Base-by-base conservation (phyloP, 2,113 vertebrate species). In the Passer domesticus region DNA sequence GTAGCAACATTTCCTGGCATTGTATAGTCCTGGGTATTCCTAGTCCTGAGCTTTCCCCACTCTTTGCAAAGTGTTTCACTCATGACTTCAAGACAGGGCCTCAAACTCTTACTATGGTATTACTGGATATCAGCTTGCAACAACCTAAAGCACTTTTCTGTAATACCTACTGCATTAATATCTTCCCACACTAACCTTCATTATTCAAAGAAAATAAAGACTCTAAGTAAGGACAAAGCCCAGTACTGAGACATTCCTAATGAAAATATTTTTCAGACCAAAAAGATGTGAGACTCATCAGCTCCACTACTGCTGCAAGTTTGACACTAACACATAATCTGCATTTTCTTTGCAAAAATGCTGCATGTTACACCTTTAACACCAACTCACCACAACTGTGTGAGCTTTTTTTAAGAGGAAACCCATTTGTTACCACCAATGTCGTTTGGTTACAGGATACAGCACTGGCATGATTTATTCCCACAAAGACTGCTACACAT, bases 381-480 rank as follows among this genome's bases (percentile, higher is more conserved):
- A 91, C 13, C 60, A 89, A 49, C 72, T 91, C 84, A 89, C 20
- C 59, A 35, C 19, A 17, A 90, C 55, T 68, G 25, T 9, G 52
- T 70, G 86, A 93, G 77, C 64, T 94, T 90, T 95, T 69, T 74
- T 92, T 47, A 82, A 69, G 64, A 23, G n/a, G 73, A 96, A 93
- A 90, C 11, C 77, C 90, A 62, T 84, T 62, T 92, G 55, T 90
- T 91, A 85, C 18, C 49, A 7, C 4, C 33, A 78, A 75, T 74
- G 91, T 96, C 59, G 87, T 52, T 7, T 84, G 30, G 44, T 68
- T 11, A 66, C 0, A 96, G 99, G 99, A 99, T 99, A 99, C 98
- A 97, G 99, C 99, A 10, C 99, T 99, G 94, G 99, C 99, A 31
- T 99, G 99, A 97, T 99, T 99, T 97, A 99, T 99, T 87, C 99